Evolutionary conservation across 2,888 invertebrate genomes (phyloP), one percentile per base, ranked within the genome.

Genomic region (Carpatolechia fugitivella): DNA sequence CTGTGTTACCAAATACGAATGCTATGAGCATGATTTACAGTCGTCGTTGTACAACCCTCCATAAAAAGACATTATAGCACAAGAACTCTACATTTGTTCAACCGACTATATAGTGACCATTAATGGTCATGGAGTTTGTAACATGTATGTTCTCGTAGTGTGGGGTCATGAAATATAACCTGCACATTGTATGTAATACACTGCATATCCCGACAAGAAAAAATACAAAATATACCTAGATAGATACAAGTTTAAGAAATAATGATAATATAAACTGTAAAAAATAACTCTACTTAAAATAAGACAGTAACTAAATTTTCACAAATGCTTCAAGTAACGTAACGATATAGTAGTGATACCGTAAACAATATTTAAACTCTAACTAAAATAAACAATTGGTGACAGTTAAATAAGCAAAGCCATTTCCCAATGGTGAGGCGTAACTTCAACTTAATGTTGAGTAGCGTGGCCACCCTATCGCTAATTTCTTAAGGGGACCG

Each of bases 401-500:
- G 7, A 14, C 20, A 41, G 18, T 18, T 6, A 41, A 38, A 41
- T 41, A 18, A 16, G 40, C 11, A 41, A 18, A 41, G 18, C 11
- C 16, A 44, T 20, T 29, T 44, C 44, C 24, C 29, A 20, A 29
- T 29, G 24, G 44, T 44, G 44, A 29, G n/a, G 24, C 24, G 44
- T 44, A 41, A 29, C 44, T 44, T 29, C 20, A 44, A 6, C 44
- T 44, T 44, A 29, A 44, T 29, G 44, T 29, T 20, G 36, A 20
- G 36, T 18, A 49, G 49, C 46, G 38, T 55, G 52, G 63, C 54
- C 63, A 64, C 65, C 68, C 64, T 68, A 65, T 58, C 69, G 72
- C 78, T 83, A 83, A 83, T 83, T 82, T 78, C 80, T 78, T 78
- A 70, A 75, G 78, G 77, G 74, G 66, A 68, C 58, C 60, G 60